Evolutionary conservation across 2,888 invertebrate genomes (phyloP).

Genomic region (Urechis unicinctus): DNA sequence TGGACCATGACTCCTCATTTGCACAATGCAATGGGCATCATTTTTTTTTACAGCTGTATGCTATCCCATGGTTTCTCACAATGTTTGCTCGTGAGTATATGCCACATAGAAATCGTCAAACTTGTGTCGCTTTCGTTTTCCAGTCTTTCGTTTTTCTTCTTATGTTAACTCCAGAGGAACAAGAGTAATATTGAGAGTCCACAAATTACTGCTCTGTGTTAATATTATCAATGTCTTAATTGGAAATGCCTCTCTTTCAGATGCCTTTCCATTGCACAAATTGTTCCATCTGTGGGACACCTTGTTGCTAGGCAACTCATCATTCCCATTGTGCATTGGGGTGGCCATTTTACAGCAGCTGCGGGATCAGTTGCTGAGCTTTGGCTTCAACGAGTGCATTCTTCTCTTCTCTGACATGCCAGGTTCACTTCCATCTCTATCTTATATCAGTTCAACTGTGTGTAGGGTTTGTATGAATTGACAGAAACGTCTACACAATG

Average conservation of each 20-base stretch:
- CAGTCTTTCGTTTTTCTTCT: no score
- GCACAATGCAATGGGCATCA: no score
- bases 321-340: conserved; percentile 90
- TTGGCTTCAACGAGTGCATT: conserved; percentile 97
- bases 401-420: conserved; percentile 96
- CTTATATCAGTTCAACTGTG: no score
- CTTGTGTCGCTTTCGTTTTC: no score
- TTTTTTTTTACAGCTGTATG: conserved; percentile 63
- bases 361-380: conserved; percentile 59
- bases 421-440: no score
- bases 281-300: conserved; percentile 98
- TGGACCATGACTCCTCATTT: neutral
- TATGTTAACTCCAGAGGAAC: no score
- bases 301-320: conserved; percentile 82
- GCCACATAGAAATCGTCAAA: no score
- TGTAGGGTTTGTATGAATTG: no score
- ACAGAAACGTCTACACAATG: no score
- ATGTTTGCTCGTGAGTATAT: conserved; percentile 89
- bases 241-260: conserved; percentile 55
- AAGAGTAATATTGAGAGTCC: no score
- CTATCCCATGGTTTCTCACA: conserved; percentile 98
- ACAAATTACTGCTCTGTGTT: no score
- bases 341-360: conserved; percentile 85
- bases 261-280: conserved; percentile 96
- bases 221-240: neutral